phyloP scores from a whole-genome alignment of 1,140 invertebrate genomes.

The Drosophila lini region DNA sequence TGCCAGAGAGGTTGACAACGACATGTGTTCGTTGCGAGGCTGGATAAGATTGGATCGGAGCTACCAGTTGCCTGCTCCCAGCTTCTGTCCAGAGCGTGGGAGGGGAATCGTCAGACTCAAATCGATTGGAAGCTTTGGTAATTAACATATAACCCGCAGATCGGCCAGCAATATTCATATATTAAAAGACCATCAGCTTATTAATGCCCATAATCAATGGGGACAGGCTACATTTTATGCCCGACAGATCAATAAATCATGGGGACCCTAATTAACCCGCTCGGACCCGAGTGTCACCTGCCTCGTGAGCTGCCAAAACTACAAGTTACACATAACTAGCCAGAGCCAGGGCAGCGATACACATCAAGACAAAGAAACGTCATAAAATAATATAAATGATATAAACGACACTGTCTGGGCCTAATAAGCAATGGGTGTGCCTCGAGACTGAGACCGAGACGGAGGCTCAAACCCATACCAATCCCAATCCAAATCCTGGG shows the following conservation, averaged over 20 bases:
- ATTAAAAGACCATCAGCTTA: slow-evolving; percentile 75
- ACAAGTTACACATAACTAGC: slow-evolving; percentile 65
- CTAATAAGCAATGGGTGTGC: slow-evolving; percentile 68
- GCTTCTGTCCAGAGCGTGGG: slow-evolving; percentile 10
- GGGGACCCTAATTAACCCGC: slow-evolving; percentile 75
- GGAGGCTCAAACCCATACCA: slow-evolving; percentile 1
- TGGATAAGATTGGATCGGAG: slow-evolving; percentile 58
- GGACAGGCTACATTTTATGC: slow-evolving; percentile 47
- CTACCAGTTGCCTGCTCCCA: slow-evolving; percentile 7
- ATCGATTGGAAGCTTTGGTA: slow-evolving; percentile 18
- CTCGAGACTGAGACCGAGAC: slow-evolving; percentile 2
- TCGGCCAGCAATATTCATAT: slow-evolving; percentile 42
- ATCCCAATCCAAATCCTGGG: slow-evolving; percentile 62
- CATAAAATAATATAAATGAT: slow-evolving; percentile 84
- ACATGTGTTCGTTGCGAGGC: slow-evolving; percentile 57
- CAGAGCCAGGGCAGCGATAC: slow-evolving; percentile 17
- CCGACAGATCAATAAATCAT: slow-evolving; percentile 76
- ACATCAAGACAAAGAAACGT: slow-evolving; percentile 35
- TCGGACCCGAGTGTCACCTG: slow-evolving; percentile 66
- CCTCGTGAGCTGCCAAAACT: slow-evolving; percentile 45
- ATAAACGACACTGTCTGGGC: slow-evolving; percentile 81
- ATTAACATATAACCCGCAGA: slow-evolving; percentile 61
- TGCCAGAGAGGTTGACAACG: slow-evolving; percentile 33
- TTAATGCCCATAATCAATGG: slow-evolving; percentile 65
- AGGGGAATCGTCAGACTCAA: neutral